Evolutionary conservation across 2,113 vertebrate genomes (phyloP), one percentile per base, ranked within the genome.

Genomic region (Oreocharis arfaki): DNA sequence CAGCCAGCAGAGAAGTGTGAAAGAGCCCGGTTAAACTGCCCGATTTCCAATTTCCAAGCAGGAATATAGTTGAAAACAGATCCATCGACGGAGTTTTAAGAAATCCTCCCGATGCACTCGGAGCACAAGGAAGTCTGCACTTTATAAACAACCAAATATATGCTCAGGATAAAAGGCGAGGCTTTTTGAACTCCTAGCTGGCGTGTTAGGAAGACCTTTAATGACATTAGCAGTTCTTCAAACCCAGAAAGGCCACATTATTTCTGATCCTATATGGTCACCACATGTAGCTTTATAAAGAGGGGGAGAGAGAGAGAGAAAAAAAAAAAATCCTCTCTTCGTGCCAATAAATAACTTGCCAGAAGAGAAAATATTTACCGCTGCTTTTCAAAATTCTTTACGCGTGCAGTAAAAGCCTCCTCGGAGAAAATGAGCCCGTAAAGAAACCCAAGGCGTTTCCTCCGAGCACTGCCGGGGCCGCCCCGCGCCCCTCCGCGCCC

Each of bases 151-250:
- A 89, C 92, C 91, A 71, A 92, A 94, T 96, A 93, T 91, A 95
- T 22, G 92, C 90, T 52, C 75, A 13, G 95, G 95, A 96, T 96
- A 96, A 96, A 97, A 96, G 95, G 90, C 90, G 89, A 94, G 80
- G 95, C 93, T 96, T 93, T 96, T 96, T 92, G 93, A 96, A 94
- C 87, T 90, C 81, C 86, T 87, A 46, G 94, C 96, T 89, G 93
- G 95, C 60, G 95, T 80, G 95, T 85, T 94, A 96, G 96, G 92
- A 97, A 97, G 91, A 96, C 92, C 93, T 96, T 94, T 97, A 97
- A 97, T 97, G 96, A 96, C 96, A 96, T 97, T 97, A 97, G 94
- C 97, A 97, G 96, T 95, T 96, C 96, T 95, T 97, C 96, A 96
- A 95, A 97, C 93, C 87, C 93, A 93, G 90, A 97, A 96, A 95